Base-by-base conservation (phyloP, 2,113 vertebrate species). In the Coturnix japonica region DNA sequence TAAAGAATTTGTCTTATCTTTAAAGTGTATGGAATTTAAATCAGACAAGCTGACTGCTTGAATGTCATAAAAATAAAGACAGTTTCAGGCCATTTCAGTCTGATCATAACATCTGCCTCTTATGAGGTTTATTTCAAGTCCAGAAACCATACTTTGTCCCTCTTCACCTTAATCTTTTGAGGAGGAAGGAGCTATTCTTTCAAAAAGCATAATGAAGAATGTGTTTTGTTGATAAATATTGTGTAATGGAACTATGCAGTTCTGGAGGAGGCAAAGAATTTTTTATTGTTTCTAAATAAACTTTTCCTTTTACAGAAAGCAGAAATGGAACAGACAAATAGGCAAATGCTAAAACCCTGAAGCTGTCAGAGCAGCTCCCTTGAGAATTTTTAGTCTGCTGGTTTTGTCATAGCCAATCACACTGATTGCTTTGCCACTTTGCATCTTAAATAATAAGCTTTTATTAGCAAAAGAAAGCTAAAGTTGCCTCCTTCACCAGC, bases 391-490 rank as follows among this genome's bases (percentile, higher is more conserved):
- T 49, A 71, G 22, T 75, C 66, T 86, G 17, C 22, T 49, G 83
- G 73, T 4, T 22, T 67, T 60, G 43, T 89, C 39, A 72, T 1
- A 9, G 75, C 67, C 66, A 61, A 60, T 89, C 57, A 51, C 43
- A 75, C n/a, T 75, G 87, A 81, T 72, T 78, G 37, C 57, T 75
- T 28, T 78, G 61, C 92, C 70, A 91, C 66, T 43, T 75, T 78
- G 47, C 47, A 64, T 69, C 44, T 89, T 56, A 35, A 91, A 67
- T 78, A n/a, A 84, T 78, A n/a, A 84, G 65, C 5, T 63, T 25
- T 74, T 87, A 61, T 33, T 74, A 47, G 61, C 65, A 83, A 74
- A 19, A 84, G 70, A 76, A 51, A 64, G n/a, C 33, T 74, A 26
- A 86, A 87, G 37, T 81, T 87, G 77, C 25, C 65, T 83, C 41